These are phyloP conservation scores for Sitta europaea DNA, from an alignment of 2,113 vertebrate genomes.

Conservation along the genomic window DNA sequence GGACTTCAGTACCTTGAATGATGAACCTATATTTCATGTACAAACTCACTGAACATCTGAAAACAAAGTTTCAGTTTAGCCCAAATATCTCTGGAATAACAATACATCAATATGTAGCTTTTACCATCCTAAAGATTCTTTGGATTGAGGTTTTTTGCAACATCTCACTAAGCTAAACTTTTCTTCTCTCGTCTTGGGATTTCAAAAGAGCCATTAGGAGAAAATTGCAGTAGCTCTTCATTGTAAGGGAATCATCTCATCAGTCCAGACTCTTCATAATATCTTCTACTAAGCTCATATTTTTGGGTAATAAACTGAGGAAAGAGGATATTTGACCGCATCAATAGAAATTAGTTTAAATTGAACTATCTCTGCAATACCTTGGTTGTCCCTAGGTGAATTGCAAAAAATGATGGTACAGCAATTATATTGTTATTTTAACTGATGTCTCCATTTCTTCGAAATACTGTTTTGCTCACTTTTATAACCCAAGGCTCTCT, in stretches of 20 bases:
- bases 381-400: neutral
- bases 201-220: neutral
- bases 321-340: neutral
- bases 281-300: neutral
- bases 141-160: neutral
- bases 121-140: neutral
- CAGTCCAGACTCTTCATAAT: neutral
- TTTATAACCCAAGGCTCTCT: neutral
- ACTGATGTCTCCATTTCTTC: neutral
- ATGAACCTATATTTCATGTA: neutral
- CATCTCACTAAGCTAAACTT: neutral
- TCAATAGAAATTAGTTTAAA: neutral
- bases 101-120: neutral
- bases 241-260: neutral
- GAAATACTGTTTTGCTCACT: neutral
- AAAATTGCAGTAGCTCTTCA: neutral
- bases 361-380: neutral
- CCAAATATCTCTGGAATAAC: neutral
- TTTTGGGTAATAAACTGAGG: neutral
- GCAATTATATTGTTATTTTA: constrained; percentile 16
- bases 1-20: neutral
- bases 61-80: neutral
- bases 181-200: neutral
- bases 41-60: neutral
- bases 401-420: neutral